Base-by-base conservation (phyloP, 1,140 invertebrate species). In the Caerostris extrusa region DNA sequence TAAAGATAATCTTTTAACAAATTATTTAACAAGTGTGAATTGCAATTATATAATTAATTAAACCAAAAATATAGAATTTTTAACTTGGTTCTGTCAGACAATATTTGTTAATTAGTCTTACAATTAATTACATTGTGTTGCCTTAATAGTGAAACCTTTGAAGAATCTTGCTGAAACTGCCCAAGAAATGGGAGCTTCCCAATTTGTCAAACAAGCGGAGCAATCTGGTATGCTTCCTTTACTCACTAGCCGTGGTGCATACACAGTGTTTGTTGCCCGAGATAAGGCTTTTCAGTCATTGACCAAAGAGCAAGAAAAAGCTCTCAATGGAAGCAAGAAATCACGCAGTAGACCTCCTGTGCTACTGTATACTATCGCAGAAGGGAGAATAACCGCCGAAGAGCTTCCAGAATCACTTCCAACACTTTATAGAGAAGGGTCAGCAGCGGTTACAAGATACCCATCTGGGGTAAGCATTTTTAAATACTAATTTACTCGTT, bases 281-380 rank as follows among this genome's bases (percentile, higher is more conserved):
- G 89, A 90, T 17, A 14, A 56, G 3, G 89, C 89, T 5, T 90
- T 90, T 17, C 8, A 81, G 6, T 58, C 69, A 34, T 60, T 90
- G n/a, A 90, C 69, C 67, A 90, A 90, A 81, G 89, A 90, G 8
- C 89, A 90, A 34, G 89, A 90, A 50, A 90, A 90, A 69, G 56
- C 67, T 6, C 57, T 90, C 1, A 90, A 90, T 60, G n/a, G 14
- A 19, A 90, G 55, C 57, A 90, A 90, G 19, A 77, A 81, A 81
- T 90, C 89, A 7, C 67, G 89, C 3, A 90, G 89, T 3, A 60
- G 89, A 60, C 67, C 89, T 12, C 61, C 89, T 7, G 69, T 90
- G 50, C 71, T 90, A 14, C n/a, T 90, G 34, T 90, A 90, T 10
- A 90, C 89, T n/a, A 81, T 90, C 14, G 64, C 17, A n/a, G 89